Evolutionary conservation across 1,140 invertebrate species (phyloP), one percentile per base, ranked within the genome.

Genomic region (Sminthurinus signatus): DNA sequence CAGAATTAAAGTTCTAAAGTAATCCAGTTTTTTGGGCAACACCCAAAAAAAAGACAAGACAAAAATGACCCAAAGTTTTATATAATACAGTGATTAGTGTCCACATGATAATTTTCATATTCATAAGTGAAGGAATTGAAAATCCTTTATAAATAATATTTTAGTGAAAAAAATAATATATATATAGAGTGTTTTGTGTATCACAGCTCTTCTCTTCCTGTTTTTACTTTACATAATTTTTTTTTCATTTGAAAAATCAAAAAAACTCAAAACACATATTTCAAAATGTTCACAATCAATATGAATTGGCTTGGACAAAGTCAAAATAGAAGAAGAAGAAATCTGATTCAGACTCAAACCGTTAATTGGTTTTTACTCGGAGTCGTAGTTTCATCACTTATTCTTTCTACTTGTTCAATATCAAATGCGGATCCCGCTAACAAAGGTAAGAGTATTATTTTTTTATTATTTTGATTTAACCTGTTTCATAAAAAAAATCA

Each of bases 361-460:
- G 8, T 17, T 23, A 23, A 31, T 19, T 54, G 51, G 51, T 31
- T 54, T 23, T 23, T 54, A 17, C 51, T 54, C 4, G 51, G 51
- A 54, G 23, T 27, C 51, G 17, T 54, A 17, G 51, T 54, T 54
- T 54, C 51, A 3, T 54, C 51, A 54, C 51, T 54, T 17, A 54
- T 54, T 31, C 51, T 54, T 31, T 23, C 25, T 31, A 54, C 51
- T 54, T 54, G 51, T 23, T 54, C 51, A 54, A 3, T 8, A 28
- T 8, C 51, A 17, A 54, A n/a, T 54, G 51, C 51, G 51, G 51
- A 54, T 31, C 29, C 51, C 51, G 23, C 23, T 23, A 28, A 17
- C 14, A 54, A 54, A 54, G 51, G 51, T 54, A 54, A 54, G 51
- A 10, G 15, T n/a, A n/a, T n/a, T n/a, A n/a, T n/a, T n/a, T n/a